Percentiles rank a stretch among this genome's conserved stretches.
phyloP scores from a whole-genome alignment of 2,888 invertebrate species.

The Pharmacophagus antenor region DNA sequence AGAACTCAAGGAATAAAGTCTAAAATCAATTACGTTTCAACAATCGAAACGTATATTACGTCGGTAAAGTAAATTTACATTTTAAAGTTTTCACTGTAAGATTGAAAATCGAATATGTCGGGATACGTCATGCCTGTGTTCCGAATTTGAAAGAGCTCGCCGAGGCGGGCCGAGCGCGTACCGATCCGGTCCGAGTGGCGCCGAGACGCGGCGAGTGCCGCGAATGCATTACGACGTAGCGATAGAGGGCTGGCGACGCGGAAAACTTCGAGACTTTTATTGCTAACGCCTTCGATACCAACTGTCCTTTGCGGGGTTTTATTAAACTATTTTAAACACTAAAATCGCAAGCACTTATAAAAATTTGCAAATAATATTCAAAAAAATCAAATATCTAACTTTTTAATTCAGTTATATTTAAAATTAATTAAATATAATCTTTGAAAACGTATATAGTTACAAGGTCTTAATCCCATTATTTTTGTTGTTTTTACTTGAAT shows the following conservation, averaged over 20 bases:
- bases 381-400: no score
- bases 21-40: slow-evolving; percentile 22
- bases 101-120: slow-evolving; percentile 39
- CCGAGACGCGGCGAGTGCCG: slow-evolving; percentile 72
- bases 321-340: slow-evolving; percentile 32
- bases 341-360: no score
- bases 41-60: slow-evolving; percentile 1
- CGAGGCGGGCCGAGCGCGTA: slow-evolving; percentile 71
- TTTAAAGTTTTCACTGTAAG: slow-evolving; percentile 36
- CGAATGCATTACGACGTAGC: slow-evolving; percentile 75
- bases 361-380: no score
- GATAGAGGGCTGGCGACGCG: slow-evolving; percentile 59
- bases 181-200: slow-evolving; percentile 78
- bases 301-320: slow-evolving; percentile 29
- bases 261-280: slow-evolving; percentile 43
- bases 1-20: slow-evolving; percentile 16
- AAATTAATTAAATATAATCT: no score
- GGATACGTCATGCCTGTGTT: slow-evolving; percentile 65
- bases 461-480: no score
- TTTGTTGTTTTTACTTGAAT: no score
- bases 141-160: slow-evolving; percentile 74
- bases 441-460: no score
- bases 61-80: slow-evolving; percentile 36
- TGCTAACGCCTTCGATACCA: slow-evolving; percentile 34
- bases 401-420: no score